Percentiles rank a stretch among this genome's conserved stretches.
Conservation (phyloP, 2,113 vertebrate species). For the Paratilapia polleni region DNA sequence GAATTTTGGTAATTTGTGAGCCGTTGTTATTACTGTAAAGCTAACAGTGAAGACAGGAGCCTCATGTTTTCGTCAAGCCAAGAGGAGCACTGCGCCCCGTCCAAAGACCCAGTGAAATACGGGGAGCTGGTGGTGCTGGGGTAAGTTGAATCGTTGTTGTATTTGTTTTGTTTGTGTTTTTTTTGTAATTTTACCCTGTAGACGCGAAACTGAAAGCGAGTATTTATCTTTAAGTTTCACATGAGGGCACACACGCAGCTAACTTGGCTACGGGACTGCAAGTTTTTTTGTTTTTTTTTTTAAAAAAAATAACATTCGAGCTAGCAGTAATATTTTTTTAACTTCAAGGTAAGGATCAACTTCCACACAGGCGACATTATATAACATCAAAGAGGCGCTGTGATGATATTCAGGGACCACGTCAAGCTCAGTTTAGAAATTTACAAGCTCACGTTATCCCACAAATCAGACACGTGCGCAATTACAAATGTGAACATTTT, state of each 20-base stretch:
- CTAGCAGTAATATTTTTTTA: background rate
- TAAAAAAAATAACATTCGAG: background rate
- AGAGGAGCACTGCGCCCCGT: constrained; percentile 91
- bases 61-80: constrained; percentile 93
- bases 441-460: constrained; percentile 72
- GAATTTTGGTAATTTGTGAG: constrained; percentile 35
- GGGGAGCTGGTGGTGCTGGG: constrained; percentile 95
- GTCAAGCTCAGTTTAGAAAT: constrained; percentile 11
- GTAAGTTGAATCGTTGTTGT: constrained; percentile 79
- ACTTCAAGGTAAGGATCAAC: background rate
- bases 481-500: constrained; percentile 39
- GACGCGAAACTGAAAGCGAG: background rate
- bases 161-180: too few relatives aligned
- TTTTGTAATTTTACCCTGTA: background rate
- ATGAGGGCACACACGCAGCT: background rate
- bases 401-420: background rate
- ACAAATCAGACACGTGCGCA: constrained; percentile 69
- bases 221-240: constrained; percentile 45
- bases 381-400: background rate
- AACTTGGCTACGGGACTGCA: constrained; percentile 18
- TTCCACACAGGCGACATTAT: background rate
- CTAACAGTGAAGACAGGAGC: constrained; percentile 70
- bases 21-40: constrained; percentile 55
- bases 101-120: constrained; percentile 94
- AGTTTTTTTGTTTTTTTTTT: too few relatives aligned